phyloP scores from a whole-genome alignment of 2,797 vertebrate species.

The Graptemys geographica region DNA sequence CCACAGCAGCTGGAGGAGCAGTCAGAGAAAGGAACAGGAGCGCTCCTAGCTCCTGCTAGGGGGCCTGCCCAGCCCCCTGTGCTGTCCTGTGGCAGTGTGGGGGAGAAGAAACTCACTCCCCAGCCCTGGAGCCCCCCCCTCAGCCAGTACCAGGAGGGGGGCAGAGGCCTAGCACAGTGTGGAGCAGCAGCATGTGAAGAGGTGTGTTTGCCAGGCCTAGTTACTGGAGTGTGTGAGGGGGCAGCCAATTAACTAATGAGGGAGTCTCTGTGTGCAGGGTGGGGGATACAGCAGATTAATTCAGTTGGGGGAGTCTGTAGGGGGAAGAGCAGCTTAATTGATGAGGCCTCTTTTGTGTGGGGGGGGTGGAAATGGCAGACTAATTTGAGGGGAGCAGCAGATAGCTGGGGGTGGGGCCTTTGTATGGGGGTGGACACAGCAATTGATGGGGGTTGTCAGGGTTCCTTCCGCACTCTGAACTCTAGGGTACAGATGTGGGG shows the following conservation, averaged over 20 bases:
- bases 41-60: not conserved
- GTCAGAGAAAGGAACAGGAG: too few relatives aligned
- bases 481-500: too few relatives aligned
- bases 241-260: not conserved
- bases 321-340: not conserved
- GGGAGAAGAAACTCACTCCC: not conserved
- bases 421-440: not conserved
- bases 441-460: not conserved
- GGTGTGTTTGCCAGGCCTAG: not conserved
- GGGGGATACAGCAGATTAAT: not conserved
- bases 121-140: too few relatives aligned
- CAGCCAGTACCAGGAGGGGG: not conserved
- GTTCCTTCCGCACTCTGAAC: too few relatives aligned
- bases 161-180: too few relatives aligned
- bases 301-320: not conserved
- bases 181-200: not conserved
- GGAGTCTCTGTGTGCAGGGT: not conserved
- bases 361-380: not conserved
- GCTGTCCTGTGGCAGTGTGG: not conserved
- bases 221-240: not conserved
- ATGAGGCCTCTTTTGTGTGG: not conserved
- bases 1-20: too few relatives aligned
- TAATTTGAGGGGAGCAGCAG: not conserved
- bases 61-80: not conserved
- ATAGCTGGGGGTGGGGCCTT: not conserved